Evolutionary conservation across 2,888 invertebrate species (phyloP), one percentile per base, ranked within the genome.

Genomic region (Hemaris fuciformis): DNA sequence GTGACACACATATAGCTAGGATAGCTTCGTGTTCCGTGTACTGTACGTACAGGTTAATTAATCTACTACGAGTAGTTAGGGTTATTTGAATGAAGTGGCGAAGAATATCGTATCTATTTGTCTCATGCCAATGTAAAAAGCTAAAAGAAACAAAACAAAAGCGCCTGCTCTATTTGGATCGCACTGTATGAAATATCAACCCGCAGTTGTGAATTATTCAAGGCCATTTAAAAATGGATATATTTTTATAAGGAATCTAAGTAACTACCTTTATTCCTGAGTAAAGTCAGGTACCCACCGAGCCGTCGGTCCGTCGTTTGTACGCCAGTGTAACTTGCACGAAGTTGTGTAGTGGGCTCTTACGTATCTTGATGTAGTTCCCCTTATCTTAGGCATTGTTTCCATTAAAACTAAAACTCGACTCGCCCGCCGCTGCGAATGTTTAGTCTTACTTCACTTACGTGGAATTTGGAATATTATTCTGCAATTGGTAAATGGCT

Each of bases 301-400:
- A 15, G 27, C 31, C 18, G 4, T 15, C 4, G 31, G 27, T 31
- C 8, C 10, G 31, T 10, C 53, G 7, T 27, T 48, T 27, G 18
- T 53, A 23, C 27, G 27, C 15, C 18, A 31, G 31, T 60, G 58
- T 61, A 67, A 61, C 65, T 65, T 68, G 68, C 69, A 67, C 75
- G 74, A 80, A 84, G 79, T 85, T 84, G 62, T 68, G 67, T 79
- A 83, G 85, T 81, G 75, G 71, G 71, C 76, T 76, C 72, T 73
- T 72, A 74, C 79, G 72, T 85, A 83, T 85, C 84, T 81, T 81
- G 81, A 81, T 80, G 79, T 79, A 79, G 82, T 81, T 81, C 67
- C 75, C 71, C 73, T 81, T 86, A 84, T 84, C 83, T 74, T 73
- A 70, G 75, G 69, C 72, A 79, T 80, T 81, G 82, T 80, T 79